phyloP scores from a whole-genome alignment of 2,113 vertebrate species.

The Thryonomys swinderianus region DNA sequence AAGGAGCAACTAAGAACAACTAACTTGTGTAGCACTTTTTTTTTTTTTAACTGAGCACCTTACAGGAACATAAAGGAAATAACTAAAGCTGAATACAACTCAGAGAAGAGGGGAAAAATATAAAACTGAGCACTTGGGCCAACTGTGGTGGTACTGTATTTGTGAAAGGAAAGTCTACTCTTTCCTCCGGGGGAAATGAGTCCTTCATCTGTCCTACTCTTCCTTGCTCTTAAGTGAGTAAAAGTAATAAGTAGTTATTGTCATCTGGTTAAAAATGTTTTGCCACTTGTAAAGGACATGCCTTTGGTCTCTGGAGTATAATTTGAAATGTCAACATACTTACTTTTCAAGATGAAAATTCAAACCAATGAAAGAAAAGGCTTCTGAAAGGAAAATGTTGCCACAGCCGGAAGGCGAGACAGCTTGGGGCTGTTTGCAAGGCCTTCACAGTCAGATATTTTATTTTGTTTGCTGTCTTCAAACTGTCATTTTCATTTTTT shows the following conservation, averaged over 20 bases:
- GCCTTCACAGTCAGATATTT: background rate
- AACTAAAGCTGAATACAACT: background rate
- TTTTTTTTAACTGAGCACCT: background rate
- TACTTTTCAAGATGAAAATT: slow-evolving; percentile 32
- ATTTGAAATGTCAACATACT: slow-evolving; percentile 46
- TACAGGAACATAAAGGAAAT: background rate
- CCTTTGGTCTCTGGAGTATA: slow-evolving; percentile 8
- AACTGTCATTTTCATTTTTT: slow-evolving; percentile 8
- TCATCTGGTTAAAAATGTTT: slow-evolving; percentile 51
- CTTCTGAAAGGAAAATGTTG: background rate
- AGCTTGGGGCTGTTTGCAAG: background rate
- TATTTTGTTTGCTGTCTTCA: background rate
- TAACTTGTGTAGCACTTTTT: background rate
- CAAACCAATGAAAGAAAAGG: background rate
- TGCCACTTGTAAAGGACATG: slow-evolving; percentile 46
- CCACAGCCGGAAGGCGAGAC: background rate
- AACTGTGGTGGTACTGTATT: background rate
- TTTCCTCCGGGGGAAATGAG: slow-evolving; percentile 35
- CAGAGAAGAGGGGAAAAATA: background rate
- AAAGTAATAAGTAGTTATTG: slow-evolving; percentile 30
- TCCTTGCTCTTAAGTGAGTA: background rate
- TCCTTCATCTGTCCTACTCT: background rate
- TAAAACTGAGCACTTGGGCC: background rate
- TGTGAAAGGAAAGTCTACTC: background rate
- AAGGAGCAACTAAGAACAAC: background rate